Evolutionary conservation across 2,797 vertebrate genomes (phyloP), one percentile per base, ranked within the genome.

Genomic region (Acipenser transmontanus): DNA sequence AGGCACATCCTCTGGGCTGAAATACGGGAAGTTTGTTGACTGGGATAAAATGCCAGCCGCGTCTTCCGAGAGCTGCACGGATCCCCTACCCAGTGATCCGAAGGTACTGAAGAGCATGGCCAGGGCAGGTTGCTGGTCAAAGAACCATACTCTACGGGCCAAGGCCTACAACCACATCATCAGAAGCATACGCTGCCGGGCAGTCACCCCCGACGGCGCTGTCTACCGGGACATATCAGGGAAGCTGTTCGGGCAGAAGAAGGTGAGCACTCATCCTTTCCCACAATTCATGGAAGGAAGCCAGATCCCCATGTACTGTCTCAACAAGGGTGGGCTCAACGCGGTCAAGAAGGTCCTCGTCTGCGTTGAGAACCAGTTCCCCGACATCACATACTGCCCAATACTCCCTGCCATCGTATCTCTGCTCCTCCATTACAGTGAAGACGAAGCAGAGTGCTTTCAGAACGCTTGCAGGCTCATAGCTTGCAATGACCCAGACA

Each of bases 391-490:
- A 62, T 92, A 89, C 77, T 91, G 93, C 71, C 93, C 93, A 0
- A 77, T 90, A 20, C 85, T 96, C 11, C 91, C 93, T 0, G 88
- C 90, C 0, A 71, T 95, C 78, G 90, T 90, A 12, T 86, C 92
- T 8, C 89, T 95, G 69, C 73, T 94, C 66, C 85, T 95, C 66
- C 93, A 95, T 78, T 95, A 93, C 79, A 93, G 92, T 2, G 80
- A 88, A 66, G 91, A 93, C 0, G 93, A 96, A 63, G 90, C 91
- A 0, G 91, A 93, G 76, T 94, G 93, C 64, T 95, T 95, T 48
- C 85, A 91, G 82, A 89, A 88, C 4, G 66, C 89, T 61, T 87
- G 89, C 49, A 82, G 84, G 34, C 90, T 95, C 4, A 81, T 95
- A 8, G 80, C 85, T 68, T 94, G 89, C 84, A 84, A 84, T 0